Percentiles rank a stretch among this genome's conserved stretches.
phyloP scores from a whole-genome alignment of 1,140 invertebrate genomes.

The Caenorhabditis briggsae region DNA sequence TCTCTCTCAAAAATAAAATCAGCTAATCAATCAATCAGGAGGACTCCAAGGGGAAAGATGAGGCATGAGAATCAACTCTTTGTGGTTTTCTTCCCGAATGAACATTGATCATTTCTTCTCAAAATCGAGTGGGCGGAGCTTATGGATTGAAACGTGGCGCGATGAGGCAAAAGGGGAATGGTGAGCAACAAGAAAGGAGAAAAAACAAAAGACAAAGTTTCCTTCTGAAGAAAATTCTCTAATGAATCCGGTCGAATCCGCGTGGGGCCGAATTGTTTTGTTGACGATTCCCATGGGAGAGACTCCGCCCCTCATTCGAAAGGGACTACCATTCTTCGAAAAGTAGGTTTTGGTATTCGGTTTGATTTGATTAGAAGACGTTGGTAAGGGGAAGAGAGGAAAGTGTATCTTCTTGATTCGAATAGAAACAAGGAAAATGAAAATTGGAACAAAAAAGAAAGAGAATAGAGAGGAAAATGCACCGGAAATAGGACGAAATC shows the following conservation, averaged over 20 bases:
- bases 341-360: constrained; percentile 53
- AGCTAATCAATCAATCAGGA: constrained; percentile 41
- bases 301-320: background rate
- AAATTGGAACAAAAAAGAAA: background rate
- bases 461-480: background rate
- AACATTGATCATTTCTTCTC: background rate
- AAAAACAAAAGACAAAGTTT: background rate
- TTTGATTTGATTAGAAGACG: constrained; percentile 47
- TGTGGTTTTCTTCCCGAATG: background rate
- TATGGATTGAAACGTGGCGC: background rate
- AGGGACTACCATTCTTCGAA: constrained; percentile 10
- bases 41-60: background rate
- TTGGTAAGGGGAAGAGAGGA: background rate
- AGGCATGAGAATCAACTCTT: background rate
- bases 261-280: constrained; percentile 15
- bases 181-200: background rate
- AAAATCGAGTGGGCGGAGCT: background rate
- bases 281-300: constrained; percentile 10
- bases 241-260: constrained; percentile 14
- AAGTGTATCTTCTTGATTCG: background rate
- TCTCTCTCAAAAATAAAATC: background rate
- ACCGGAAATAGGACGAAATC: background rate
- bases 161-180: background rate
- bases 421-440: no score
- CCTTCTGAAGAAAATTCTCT: background rate